These are phyloP conservation scores for Sapajus apella DNA, from an alignment of 2,113 vertebrate genomes.

Conservation along the genomic window DNA sequence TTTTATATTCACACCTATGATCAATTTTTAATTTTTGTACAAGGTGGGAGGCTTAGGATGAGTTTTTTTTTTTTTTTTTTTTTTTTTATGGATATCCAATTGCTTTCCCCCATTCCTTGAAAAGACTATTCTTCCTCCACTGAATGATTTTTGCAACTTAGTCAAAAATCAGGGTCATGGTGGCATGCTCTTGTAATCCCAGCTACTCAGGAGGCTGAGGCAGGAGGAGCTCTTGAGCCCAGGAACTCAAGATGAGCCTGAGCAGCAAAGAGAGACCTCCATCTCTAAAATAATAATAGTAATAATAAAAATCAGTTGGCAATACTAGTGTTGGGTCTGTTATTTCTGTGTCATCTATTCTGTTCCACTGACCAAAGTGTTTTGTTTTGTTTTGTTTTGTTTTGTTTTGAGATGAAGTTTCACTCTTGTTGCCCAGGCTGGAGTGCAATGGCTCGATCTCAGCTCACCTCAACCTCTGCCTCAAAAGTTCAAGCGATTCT, in stretches of 20 bases:
- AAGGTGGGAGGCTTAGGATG: not conserved
- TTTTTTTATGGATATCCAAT: not conserved
- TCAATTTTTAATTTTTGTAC: not conserved
- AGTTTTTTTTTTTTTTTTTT: slow-evolving; percentile 1
- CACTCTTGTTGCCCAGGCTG: too few relatives aligned
- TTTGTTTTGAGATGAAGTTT: too few relatives aligned
- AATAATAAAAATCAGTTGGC: not conserved
- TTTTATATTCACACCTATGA: not conserved
- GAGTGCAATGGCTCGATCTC: too few relatives aligned
- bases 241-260: not conserved
- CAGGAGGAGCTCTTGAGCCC: not conserved
- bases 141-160: not conserved
- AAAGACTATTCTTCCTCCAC: not conserved
- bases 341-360: not conserved
- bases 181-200: not conserved
- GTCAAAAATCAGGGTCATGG: not conserved
- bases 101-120: not conserved
- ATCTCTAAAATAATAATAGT: not conserved
- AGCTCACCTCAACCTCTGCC: too few relatives aligned
- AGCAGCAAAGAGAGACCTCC: not conserved
- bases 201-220: not conserved
- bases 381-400: too few relatives aligned
- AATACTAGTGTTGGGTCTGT: not conserved
- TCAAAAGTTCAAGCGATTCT: too few relatives aligned
- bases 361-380: not conserved